phyloP scores from a whole-genome alignment of 1,140 invertebrate species.

The Sipha flava region DNA sequence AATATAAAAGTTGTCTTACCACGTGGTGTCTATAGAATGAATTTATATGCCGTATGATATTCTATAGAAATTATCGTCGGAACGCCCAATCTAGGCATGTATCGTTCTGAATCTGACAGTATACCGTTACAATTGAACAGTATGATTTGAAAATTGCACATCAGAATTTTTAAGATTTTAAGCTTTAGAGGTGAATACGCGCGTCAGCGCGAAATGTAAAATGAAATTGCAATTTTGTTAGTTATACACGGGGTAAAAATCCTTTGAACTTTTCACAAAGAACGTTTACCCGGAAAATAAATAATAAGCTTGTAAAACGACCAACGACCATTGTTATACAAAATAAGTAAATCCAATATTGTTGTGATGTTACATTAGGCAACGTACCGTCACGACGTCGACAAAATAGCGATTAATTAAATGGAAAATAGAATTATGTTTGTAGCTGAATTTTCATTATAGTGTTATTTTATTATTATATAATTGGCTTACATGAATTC shows the following conservation, averaged over 20 bases:
- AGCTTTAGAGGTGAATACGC: neutral
- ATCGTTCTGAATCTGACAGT: no score
- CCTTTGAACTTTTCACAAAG: constrained; percentile 8
- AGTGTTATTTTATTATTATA: neutral
- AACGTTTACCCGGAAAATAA: neutral
- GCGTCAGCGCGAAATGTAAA: neutral
- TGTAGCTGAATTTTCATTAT: neutral
- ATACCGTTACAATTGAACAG: no score
- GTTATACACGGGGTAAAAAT: neutral
- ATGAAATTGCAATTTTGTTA: neutral
- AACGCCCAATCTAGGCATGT: no score
- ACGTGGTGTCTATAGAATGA: no score
- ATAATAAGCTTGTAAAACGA: neutral
- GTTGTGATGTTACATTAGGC: neutral
- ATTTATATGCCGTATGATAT: no score
- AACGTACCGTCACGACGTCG: neutral
- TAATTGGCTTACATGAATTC: neutral
- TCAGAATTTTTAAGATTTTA: no score
- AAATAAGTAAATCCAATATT: neutral
- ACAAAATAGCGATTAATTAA: neutral
- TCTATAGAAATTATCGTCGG: no score
- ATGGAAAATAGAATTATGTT: neutral
- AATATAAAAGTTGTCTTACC: no score
- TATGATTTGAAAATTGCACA: no score
- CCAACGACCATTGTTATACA: neutral